Percentiles rank a stretch among this genome's conserved stretches.
Conservation (phyloP, 2,888 invertebrate genomes). For the Odontocerum albicorne region DNA sequence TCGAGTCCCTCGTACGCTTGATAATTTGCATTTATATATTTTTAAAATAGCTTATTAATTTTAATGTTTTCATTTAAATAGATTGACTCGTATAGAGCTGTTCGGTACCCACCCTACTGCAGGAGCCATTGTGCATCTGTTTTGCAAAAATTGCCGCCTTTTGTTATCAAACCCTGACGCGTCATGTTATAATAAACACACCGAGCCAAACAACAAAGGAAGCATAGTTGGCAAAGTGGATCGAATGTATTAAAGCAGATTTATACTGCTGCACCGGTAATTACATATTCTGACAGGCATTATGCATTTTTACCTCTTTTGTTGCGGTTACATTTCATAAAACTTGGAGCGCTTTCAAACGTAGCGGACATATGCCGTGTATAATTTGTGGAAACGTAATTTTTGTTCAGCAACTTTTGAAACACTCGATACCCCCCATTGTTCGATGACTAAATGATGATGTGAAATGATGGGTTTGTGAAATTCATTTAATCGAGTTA, state of each 20-base stretch:
- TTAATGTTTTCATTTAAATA: too few relatives aligned
- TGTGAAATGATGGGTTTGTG: too few relatives aligned
- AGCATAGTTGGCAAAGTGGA: slow-evolving; percentile 5
- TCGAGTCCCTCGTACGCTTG: too few relatives aligned
- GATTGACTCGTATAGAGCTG: not conserved
- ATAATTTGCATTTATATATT: too few relatives aligned
- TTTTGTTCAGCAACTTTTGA: too few relatives aligned
- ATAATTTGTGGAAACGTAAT: too few relatives aligned
- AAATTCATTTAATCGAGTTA: too few relatives aligned
- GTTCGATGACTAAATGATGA: too few relatives aligned
- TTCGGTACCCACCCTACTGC: not conserved
- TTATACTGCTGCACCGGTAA: slow-evolving; percentile 15
- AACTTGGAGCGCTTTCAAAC: too few relatives aligned
- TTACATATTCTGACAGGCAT: slow-evolving; percentile 20
- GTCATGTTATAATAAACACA: slow-evolving; percentile 13
- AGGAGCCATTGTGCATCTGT: slow-evolving; percentile 11
- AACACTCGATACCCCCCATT: too few relatives aligned
- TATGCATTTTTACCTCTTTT: slow-evolving; percentile 13
- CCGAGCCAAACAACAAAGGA: slow-evolving; percentile 13
- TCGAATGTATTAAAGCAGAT: slow-evolving; percentile 12
- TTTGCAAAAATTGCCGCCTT: slow-evolving; percentile 20
- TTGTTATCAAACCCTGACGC: slow-evolving; percentile 13
- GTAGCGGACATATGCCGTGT: too few relatives aligned
- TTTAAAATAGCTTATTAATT: too few relatives aligned
- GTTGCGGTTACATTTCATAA: slow-evolving; percentile 17